These are phyloP conservation scores for Vidua chalybeata DNA, from an alignment of 2,113 vertebrate genomes.

Conservation along the genomic window DNA sequence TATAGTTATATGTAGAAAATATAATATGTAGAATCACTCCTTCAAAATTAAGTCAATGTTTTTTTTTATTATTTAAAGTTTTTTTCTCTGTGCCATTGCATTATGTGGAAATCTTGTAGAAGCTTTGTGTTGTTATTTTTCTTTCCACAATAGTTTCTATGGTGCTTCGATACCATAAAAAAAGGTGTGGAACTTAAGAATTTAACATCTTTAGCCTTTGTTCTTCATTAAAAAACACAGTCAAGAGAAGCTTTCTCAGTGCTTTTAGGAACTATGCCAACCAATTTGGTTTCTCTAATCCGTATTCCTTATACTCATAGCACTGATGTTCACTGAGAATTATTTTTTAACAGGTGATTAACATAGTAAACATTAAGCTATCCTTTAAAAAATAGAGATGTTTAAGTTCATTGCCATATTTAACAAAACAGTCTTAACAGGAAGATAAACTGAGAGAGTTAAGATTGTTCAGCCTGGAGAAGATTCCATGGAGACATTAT, in stretches of 20 bases:
- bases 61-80: not conserved
- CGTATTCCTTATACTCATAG: not conserved
- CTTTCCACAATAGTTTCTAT: not conserved
- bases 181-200: not conserved
- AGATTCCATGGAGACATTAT: fast-evolving
- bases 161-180: not conserved
- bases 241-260: not conserved
- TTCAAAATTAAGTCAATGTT: not conserved
- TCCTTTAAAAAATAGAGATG: not conserved
- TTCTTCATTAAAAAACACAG: not conserved
- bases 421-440: not conserved
- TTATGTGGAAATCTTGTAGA: not conserved
- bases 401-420: not conserved
- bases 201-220: not conserved
- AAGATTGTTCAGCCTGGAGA: not conserved
- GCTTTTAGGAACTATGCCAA: not conserved
- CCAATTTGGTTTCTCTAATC: not conserved
- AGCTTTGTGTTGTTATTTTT: not conserved
- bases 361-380: not conserved
- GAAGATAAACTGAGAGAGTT: not conserved
- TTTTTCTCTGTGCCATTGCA: not conserved
- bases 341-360: not conserved
- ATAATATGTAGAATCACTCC: not conserved
- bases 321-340: not conserved
- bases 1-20: not conserved